A percentile compares a stretch with the other conserved stretches of the same genome.
Evolutionary conservation across 2,113 vertebrate genomes (phyloP).

Genomic region (Setophaga coronata): DNA sequence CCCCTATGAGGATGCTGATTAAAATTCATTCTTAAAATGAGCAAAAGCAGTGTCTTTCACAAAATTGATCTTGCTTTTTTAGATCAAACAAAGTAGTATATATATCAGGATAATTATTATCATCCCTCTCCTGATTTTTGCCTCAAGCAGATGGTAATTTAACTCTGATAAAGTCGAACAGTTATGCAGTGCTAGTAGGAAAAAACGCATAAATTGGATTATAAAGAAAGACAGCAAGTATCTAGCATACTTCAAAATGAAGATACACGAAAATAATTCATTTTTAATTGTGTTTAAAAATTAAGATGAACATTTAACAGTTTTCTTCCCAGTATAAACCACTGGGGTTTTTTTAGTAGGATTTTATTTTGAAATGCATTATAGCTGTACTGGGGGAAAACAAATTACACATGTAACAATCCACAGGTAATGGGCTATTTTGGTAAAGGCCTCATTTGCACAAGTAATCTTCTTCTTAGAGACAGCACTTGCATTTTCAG

Average conservation of each 20-base stretch:
- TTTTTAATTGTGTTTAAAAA: background rate
- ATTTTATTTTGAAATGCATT: background rate
- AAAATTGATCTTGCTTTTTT: constrained; percentile 1
- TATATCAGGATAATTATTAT: constrained; percentile 30
- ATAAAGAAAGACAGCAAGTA: background rate
- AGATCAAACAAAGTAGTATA: background rate
- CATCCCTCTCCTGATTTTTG: background rate
- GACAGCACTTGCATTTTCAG: background rate
- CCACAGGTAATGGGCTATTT: background rate
- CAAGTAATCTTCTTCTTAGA: constrained; percentile 1
- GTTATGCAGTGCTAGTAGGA: background rate
- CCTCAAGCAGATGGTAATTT: constrained; percentile 18
- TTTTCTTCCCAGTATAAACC: background rate
- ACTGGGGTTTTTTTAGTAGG: background rate
- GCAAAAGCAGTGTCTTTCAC: constrained; percentile 27
- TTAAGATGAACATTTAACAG: background rate
- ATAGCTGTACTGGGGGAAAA: background rate
- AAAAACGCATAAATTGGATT: background rate
- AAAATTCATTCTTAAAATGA: constrained; percentile 24
- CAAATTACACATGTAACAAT: background rate
- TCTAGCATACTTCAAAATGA: constrained; percentile 1
- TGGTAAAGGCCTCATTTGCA: constrained; percentile 5
- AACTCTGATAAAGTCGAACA: constrained; percentile 9
- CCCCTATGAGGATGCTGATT: background rate
- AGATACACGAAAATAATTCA: background rate